Conservation (phyloP, 2,888 invertebrate genomes). For the Trichogramma evanescens region DNA sequence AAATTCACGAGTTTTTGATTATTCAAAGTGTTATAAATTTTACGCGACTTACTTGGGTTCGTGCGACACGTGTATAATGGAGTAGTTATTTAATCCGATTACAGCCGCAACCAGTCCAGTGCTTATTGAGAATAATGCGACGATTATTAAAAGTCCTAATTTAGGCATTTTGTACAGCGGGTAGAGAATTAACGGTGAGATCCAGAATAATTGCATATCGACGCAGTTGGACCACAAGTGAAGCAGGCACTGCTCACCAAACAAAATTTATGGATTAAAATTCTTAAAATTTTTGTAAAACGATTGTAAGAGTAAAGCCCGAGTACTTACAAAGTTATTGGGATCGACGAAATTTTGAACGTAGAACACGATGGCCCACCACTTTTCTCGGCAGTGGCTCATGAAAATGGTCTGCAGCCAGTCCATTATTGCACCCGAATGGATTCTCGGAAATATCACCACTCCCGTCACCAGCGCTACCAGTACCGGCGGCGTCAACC, state of each 20-base stretch:
- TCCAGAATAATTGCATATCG: constrained; percentile 54
- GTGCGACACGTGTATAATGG: constrained; percentile 35
- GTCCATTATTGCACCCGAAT: too few relatives aligned
- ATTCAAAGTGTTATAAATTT: neutral
- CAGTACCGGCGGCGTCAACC: too few relatives aligned
- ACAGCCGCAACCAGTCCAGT: constrained; percentile 39
- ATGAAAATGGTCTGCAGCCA: constrained; percentile 11
- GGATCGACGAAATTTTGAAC: constrained; percentile 48
- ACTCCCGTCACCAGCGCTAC: too few relatives aligned
- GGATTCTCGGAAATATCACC: too few relatives aligned
- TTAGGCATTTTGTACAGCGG: constrained; percentile 46
- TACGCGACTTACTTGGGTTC: constrained; percentile 44
- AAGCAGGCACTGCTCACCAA: constrained; percentile 44
- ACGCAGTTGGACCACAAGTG: constrained; percentile 56
- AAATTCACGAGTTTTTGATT: neutral
- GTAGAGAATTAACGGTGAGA: constrained; percentile 52
- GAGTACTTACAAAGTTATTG: constrained; percentile 34
- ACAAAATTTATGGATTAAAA: too few relatives aligned
- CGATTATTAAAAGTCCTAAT: constrained; percentile 36
- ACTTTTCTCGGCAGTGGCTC: constrained; percentile 39
- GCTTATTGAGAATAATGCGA: constrained; percentile 27
- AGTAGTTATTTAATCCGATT: constrained; percentile 42
- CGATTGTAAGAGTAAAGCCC: too few relatives aligned
- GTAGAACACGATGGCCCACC: constrained; percentile 50
- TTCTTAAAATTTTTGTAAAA: too few relatives aligned